Base-by-base conservation (phyloP, 2,797 vertebrate species). In the Staurois parvus region DNA sequence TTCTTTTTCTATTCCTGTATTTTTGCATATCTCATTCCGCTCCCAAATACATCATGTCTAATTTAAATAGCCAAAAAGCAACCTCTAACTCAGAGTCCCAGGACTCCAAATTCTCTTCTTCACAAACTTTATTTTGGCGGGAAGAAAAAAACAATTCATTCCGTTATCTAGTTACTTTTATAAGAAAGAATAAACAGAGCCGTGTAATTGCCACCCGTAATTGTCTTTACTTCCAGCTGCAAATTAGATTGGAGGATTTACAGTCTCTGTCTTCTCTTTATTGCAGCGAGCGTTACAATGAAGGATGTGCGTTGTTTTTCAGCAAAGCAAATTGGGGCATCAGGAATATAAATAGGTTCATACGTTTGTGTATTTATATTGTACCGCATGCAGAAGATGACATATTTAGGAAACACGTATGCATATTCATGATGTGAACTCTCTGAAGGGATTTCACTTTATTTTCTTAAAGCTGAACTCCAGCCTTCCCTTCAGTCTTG, bases 211-310 rank as follows among this genome's bases (percentile, higher is more conserved):
- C 52, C n/a, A 30, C 42, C 37, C 59, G 74, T 67, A 74, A 84
- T 69, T 28, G 30, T 15, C 79, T 73, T 62, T 59, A 52, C 48
- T 29, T n/a, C 45, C n/a, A 30, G 34, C 30, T 74, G 72, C 56
- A 83, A 83, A 76, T 83, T 15, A 76, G 42, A 84, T 26, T 29
- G 13, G 64, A 69, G 68, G 34, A 77, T 76, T 84, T 56, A 56
- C 64, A 7, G 0, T 30, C 66, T 17, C 10, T 17, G 32, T 70
- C 56, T 52, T 29, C 15, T 12, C 17, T 24, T 56, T 52, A 9
- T 70, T 77, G 26, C 24, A 34, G 64, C 42, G 68, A 77, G 56
- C 59, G 82, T 59, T 69, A 29, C 40, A 59, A 56, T 56, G 37
- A 72, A 12, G 11, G n/a, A 40, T 42, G 59, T 7, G n/a, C 37